Conservation (phyloP, 1,140 invertebrate genomes). For the Teleogryllus occipitalis region DNA sequence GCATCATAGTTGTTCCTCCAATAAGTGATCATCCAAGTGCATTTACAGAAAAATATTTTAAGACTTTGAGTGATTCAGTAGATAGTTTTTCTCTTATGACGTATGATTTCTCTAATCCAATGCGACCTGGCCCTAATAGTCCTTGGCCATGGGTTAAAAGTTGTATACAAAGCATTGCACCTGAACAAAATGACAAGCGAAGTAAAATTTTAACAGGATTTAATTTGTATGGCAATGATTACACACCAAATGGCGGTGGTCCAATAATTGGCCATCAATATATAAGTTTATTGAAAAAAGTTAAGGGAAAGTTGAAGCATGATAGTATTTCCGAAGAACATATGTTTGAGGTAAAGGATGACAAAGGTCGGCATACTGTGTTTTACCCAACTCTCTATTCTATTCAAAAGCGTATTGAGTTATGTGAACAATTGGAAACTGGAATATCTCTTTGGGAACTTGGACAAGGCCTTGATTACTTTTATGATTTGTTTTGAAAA, state of each 20-base stretch:
- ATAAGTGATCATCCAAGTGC: constrained; percentile 52
- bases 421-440: constrained; percentile 68
- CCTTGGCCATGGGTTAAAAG: constrained; percentile 73
- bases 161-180: constrained; percentile 65
- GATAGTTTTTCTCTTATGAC: constrained; percentile 89
- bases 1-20: constrained; percentile 81
- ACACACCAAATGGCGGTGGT: constrained; percentile 63
- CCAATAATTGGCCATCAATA: constrained; percentile 73
- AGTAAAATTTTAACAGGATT: constrained; percentile 78
- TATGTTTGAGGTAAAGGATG: constrained; percentile 68
- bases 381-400: constrained; percentile 87
- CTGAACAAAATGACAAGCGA: constrained; percentile 51
- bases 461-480: constrained; percentile 90
- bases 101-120: constrained; percentile 82
- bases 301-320: constrained; percentile 65
- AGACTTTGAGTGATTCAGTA: constrained; percentile 63
- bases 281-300: constrained; percentile 55
- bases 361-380: constrained; percentile 54
- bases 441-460: constrained; percentile 92
- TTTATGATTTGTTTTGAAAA: constrained; percentile 81
- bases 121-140: constrained; percentile 80
- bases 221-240: constrained; percentile 92
- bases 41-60: constrained; percentile 69
- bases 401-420: constrained; percentile 66
- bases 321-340: constrained; percentile 74